Evolutionary conservation across 2,797 vertebrate genomes (phyloP), one percentile per base, ranked within the genome.

Genomic region (Notoglanidium macrostoma): DNA sequence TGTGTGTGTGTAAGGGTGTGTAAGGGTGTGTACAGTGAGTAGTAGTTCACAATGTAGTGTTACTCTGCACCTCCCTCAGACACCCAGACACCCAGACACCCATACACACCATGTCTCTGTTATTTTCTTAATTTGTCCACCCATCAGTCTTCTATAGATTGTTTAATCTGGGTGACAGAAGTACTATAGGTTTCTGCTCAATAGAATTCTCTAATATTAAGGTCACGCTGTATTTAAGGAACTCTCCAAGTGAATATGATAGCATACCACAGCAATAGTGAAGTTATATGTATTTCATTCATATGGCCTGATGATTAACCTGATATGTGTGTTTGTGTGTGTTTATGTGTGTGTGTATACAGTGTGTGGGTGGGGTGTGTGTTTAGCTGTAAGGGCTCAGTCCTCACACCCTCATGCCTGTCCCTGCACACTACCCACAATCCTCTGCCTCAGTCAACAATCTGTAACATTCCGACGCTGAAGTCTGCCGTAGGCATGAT

Each of bases 381-480:
- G 77, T 86, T 90, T 91, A 91, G 89, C 67, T 90, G 84, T 73
- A 88, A 76, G 63, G 79, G 54, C 85, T 88, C 59, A 87, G 74
- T 54, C 74, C 82, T 87, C 87, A 88, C 85, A 89, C 82, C 54
- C 59, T 80, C 81, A 77, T 84, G 87, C 70, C 76, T 61, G 76
- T 89, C 68, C 82, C 5, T 83, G 74, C 80, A 89, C 88, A 89
- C 49, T 88, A 89, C 89, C 89, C 89, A 91, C 32, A 87, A 88
- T 86, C 76, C 89, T 85, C 54, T 86, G 81, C 70, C 76, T 89
- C 72, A 59, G 88, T 89, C 88, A 91, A 90, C 87, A 89, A 80
- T 82, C 77, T 86, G 86, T 87, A 90, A 90, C 88, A 91, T 91
- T 91, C 89, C 88, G 88, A 49, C 2, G 32, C 49, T 26, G 35